phyloP scores from a whole-genome alignment of 2,797 vertebrate genomes.

The Sebastes cheni region DNA sequence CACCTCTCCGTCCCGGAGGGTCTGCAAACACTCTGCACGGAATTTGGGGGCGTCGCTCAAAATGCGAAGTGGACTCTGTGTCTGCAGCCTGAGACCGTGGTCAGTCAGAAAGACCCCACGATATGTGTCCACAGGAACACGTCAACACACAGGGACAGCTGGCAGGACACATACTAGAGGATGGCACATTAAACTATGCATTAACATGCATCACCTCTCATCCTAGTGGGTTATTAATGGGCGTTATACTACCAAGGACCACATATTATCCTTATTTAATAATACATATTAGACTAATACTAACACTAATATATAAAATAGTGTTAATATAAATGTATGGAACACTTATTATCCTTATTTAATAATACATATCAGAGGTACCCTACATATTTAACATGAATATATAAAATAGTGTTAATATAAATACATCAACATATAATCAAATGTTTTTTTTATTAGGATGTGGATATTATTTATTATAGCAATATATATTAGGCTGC shows the following conservation, averaged over 20 bases:
- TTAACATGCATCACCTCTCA: background rate
- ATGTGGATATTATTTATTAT: background rate
- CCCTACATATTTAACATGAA: too few species aligned
- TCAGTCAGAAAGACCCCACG: constrained; percentile 65
- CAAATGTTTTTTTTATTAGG: background rate
- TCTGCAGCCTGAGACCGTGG: constrained; percentile 69
- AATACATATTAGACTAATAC: background rate
- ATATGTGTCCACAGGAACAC: constrained; percentile 32
- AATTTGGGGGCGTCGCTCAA: constrained; percentile 94
- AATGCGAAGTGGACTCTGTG: constrained; percentile 94
- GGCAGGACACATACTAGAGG: background rate
- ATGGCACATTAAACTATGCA: background rate
- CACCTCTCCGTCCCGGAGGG: constrained; percentile 93
- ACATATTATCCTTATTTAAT: background rate
- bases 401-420: background rate
- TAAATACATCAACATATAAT: background rate
- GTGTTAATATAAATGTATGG: too few species aligned
- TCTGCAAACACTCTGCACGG: constrained; percentile 92
- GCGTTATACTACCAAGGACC: too few species aligned
- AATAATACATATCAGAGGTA: too few species aligned
- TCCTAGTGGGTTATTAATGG: background rate
- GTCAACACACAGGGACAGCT: background rate
- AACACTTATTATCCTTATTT: too few species aligned
- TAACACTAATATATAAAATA: background rate
- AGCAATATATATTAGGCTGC: background rate